Conservation (phyloP, 2,888 invertebrate genomes). For the Dusona sp. region DNA sequence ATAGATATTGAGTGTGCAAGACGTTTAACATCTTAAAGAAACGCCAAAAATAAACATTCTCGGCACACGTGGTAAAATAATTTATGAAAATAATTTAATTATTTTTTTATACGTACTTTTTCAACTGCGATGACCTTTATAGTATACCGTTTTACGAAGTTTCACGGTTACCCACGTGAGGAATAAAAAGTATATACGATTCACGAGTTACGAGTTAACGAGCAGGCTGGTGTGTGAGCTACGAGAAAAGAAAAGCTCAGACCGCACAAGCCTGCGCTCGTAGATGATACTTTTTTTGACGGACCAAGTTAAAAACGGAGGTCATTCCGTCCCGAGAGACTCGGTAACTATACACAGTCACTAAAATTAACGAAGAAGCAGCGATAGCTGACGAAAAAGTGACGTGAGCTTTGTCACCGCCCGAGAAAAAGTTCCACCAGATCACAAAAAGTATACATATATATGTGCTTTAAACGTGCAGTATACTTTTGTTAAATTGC, state of each 20-base stretch:
- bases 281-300: slow-evolving; percentile 38
- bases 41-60: background rate
- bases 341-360: slow-evolving; percentile 30
- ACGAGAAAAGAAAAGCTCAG: slow-evolving; percentile 20
- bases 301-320: slow-evolving; percentile 38
- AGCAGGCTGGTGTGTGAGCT: slow-evolving; percentile 38
- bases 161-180: slow-evolving; percentile 8
- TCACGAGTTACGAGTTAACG: slow-evolving; percentile 52
- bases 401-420: slow-evolving; percentile 25
- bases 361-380: slow-evolving; percentile 58
- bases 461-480: background rate
- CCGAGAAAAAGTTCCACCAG: slow-evolving; percentile 16
- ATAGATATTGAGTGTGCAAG: background rate
- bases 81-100: background rate
- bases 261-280: slow-evolving; percentile 1
- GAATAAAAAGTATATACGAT: slow-evolving; percentile 11
- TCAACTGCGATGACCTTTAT: background rate
- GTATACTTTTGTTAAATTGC: slow-evolving; percentile 19
- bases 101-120: background rate
- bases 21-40: background rate
- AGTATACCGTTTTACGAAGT: background rate
- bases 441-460: slow-evolving; percentile 13
- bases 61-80: background rate
- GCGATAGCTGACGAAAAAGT: slow-evolving; percentile 29
- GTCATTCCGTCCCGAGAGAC: slow-evolving; percentile 15